Percentiles rank a stretch among this genome's conserved stretches.
Evolutionary conservation across 2,113 vertebrate species (phyloP).

Genomic region (Scomber colias): DNA sequence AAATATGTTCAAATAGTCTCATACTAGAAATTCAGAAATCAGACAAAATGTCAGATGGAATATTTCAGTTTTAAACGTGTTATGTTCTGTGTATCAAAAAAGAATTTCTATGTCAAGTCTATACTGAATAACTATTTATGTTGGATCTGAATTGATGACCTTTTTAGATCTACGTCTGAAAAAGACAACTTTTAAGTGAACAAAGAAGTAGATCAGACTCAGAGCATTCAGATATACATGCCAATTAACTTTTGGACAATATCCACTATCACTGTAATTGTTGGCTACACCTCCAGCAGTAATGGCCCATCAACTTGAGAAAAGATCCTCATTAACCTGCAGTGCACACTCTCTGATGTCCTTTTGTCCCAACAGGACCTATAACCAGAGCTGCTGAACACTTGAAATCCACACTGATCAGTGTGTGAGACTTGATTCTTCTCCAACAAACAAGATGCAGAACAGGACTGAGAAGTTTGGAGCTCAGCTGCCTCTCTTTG

Average conservation of each 20-base stretch:
- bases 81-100: no score
- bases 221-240: background rate
- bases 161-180: no score
- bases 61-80: no score
- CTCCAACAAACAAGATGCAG: slow-evolving; percentile 39
- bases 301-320: slow-evolving; percentile 22
- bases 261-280: background rate
- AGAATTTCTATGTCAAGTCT: no score
- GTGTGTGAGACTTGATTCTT: background rate
- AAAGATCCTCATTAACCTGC: slow-evolving; percentile 41
- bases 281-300: slow-evolving; percentile 32
- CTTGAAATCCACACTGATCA: background rate
- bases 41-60: no score
- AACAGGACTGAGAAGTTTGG: slow-evolving; percentile 4
- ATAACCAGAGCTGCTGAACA: background rate
- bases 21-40: background rate
- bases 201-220: background rate
- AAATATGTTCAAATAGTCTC: background rate
- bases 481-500: background rate
- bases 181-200: background rate
- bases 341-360: slow-evolving; percentile 31
- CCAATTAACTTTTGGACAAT: slow-evolving; percentile 6
- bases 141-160: no score
- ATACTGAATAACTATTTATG: no score
- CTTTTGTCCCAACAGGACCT: slow-evolving; percentile 34